phyloP scores from a whole-genome alignment of 2,113 vertebrate genomes.

The Pelecanus crispus region DNA sequence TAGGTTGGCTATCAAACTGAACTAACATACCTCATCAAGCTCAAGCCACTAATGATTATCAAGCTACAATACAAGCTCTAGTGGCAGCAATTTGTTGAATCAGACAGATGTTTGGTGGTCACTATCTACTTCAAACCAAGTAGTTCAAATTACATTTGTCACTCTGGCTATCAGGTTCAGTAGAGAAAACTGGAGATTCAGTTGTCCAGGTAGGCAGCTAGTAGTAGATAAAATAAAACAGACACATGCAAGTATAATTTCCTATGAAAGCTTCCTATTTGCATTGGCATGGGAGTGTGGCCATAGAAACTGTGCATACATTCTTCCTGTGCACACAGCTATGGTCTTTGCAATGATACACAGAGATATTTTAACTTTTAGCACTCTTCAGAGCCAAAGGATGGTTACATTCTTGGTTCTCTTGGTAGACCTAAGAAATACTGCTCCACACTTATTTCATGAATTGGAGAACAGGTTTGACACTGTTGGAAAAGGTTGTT shows the following conservation, averaged over 20 bases:
- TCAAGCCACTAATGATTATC: not conserved
- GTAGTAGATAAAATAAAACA: not conserved
- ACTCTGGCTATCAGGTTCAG: not conserved
- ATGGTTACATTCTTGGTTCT: not conserved
- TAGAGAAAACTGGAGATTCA: not conserved
- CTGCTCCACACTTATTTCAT: not conserved
- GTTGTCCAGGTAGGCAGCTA: not conserved
- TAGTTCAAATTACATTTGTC: not conserved
- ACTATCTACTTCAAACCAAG: not conserved
- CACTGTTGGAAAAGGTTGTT: not conserved
- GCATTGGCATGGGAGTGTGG: not conserved
- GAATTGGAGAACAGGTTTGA: not conserved
- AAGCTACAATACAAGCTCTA: not conserved
- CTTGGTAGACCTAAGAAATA: not conserved
- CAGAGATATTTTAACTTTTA: not conserved
- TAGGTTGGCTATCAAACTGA: not conserved
- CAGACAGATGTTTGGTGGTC: not conserved
- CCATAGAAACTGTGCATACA: not conserved
- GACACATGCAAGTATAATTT: not conserved
- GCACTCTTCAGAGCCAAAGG: not conserved
- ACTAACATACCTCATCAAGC: not conserved
- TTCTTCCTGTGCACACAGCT: not conserved
- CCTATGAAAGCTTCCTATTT: not conserved
- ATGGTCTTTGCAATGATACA: not conserved
- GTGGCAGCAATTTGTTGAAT: not conserved